A percentile compares a stretch with the other conserved stretches of the same genome.
Conservation (phyloP, 2,888 invertebrate species). For the Pachymerium ferrugineum region DNA sequence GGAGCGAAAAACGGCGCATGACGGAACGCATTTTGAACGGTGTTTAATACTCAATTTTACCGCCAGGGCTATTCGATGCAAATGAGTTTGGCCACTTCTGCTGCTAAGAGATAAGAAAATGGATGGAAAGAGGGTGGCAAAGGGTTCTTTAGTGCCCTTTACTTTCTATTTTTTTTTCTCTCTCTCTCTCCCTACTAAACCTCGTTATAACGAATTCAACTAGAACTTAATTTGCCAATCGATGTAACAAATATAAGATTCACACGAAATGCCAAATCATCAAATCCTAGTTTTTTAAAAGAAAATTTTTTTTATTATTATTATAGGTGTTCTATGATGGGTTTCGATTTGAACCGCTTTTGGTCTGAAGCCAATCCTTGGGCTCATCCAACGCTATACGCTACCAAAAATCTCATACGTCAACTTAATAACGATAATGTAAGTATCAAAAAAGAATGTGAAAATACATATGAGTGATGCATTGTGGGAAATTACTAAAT, state of each 20-base stretch:
- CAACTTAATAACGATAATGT: conserved; percentile 75
- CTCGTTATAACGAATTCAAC: conserved; percentile 29
- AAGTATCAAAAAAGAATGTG: no score
- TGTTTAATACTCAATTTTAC: conserved; percentile 20
- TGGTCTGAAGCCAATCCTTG: conserved; percentile 86
- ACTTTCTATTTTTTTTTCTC: conserved; percentile 16
- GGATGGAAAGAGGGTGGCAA: conserved; percentile 3
- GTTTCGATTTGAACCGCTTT: conserved; percentile 86
- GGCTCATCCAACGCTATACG: conserved; percentile 85
- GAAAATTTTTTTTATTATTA: not conserved
- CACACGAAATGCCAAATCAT: no score
- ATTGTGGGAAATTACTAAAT: no score
- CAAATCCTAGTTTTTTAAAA: no score
- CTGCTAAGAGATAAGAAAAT: conserved; percentile 4
- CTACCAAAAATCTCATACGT: conserved; percentile 70
- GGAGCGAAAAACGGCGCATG: conserved; percentile 17
- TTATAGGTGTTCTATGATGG: conserved; percentile 70
- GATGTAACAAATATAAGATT: no score
- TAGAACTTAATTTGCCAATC: conserved; percentile 17
- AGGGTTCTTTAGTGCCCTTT: not conserved
- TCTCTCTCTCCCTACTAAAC: conserved; percentile 25
- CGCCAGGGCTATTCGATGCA: conserved; percentile 17
- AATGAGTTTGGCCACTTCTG: conserved; percentile 27
- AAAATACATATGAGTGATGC: no score
- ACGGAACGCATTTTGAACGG: not conserved